Evolutionary conservation across 2,113 vertebrate genomes (phyloP).

Genomic region (Struthio camelus): DNA sequence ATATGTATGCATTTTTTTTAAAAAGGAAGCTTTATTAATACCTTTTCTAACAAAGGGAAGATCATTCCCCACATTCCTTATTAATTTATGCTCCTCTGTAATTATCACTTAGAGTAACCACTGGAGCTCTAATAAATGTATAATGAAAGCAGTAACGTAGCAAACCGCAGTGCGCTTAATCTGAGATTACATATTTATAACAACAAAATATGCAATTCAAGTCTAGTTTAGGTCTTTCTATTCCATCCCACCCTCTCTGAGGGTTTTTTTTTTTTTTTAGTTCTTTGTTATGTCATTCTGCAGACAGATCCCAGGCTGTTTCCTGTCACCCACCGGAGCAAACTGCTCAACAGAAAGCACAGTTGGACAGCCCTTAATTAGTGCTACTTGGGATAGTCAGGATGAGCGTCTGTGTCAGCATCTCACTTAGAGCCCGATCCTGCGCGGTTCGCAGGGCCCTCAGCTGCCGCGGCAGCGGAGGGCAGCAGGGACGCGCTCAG

Average conservation of each 20-base stretch:
- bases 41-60: constrained; percentile 54
- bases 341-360: constrained; percentile 85
- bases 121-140: constrained; percentile 79
- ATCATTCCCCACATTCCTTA: constrained; percentile 39
- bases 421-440: constrained; percentile 71
- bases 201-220: constrained; percentile 68
- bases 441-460: not conserved
- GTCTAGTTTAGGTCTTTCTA: constrained; percentile 78
- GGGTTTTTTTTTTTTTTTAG: constrained; percentile 44
- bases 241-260: constrained; percentile 70
- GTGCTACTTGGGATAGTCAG: constrained; percentile 88
- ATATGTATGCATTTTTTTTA: no score
- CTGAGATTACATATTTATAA: constrained; percentile 68
- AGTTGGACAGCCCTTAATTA: constrained; percentile 97
- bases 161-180: constrained; percentile 79
- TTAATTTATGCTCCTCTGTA: constrained; percentile 63
- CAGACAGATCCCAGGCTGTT: constrained; percentile 95
- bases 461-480: fast-evolving
- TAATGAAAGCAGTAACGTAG: constrained; percentile 81
- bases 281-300: constrained; percentile 90
- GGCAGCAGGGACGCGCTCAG: not conserved
- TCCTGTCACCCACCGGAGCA: constrained; percentile 90
- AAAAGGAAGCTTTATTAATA: constrained; percentile 48
- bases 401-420: constrained; percentile 86
- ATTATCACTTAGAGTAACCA: constrained; percentile 58